phyloP scores from a whole-genome alignment of 2,113 vertebrate species.

The Halcyon malimbica region DNA sequence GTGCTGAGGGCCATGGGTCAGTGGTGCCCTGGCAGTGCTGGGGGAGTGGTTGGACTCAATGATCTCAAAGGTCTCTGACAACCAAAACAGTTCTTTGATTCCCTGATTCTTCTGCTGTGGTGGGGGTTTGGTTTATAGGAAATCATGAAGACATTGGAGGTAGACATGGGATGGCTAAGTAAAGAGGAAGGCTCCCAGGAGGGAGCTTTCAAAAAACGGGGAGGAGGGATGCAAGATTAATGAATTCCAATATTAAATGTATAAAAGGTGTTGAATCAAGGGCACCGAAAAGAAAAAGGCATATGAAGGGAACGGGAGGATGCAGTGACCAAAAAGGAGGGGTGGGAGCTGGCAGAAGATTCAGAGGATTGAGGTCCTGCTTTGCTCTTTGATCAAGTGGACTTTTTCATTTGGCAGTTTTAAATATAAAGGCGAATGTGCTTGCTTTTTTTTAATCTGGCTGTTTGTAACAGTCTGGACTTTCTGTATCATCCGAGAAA shows the following conservation, averaged over 20 bases:
- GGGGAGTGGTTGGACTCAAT: too few relatives aligned
- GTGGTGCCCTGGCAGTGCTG: too few relatives aligned
- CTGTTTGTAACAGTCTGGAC: neutral
- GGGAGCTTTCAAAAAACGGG: neutral
- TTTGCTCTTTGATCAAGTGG: neutral
- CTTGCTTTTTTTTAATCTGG: neutral
- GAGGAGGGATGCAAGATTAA: neutral
- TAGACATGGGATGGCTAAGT: rapidly evolving
- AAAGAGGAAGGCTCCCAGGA: neutral
- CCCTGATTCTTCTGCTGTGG: neutral
- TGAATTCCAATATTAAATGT: neutral
- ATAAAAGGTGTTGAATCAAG: neutral
- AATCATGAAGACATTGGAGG: rapidly evolving
- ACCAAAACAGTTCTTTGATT: too few relatives aligned
- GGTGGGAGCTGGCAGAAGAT: neutral
- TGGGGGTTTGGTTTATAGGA: neutral
- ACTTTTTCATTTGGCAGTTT: neutral
- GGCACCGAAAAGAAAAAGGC: neutral
- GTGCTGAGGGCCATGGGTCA: too few relatives aligned
- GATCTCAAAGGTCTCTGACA: too few relatives aligned
- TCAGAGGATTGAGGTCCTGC: neutral
- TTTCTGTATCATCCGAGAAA: neutral
- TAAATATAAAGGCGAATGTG: neutral
- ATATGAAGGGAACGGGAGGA: neutral
- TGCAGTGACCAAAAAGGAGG: neutral